Conservation (phyloP, 1,140 invertebrate species). For the Drosophila eugracilis region DNA sequence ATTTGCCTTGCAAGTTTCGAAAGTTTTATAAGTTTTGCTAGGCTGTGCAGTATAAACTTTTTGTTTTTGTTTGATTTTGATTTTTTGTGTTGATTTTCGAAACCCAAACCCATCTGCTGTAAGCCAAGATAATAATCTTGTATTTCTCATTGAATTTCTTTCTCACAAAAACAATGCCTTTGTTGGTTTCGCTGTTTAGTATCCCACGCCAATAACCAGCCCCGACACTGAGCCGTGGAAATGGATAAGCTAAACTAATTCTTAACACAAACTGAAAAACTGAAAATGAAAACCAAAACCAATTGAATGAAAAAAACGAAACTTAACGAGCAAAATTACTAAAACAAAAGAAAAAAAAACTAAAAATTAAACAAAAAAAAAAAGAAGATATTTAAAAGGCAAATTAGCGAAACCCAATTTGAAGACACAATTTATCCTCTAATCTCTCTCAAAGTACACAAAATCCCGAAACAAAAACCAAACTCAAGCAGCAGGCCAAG, state of each 20-base stretch:
- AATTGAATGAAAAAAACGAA: slow-evolving; percentile 32
- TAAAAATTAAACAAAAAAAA: slow-evolving; percentile 31
- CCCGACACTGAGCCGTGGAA: slow-evolving; percentile 94
- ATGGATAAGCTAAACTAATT: slow-evolving; percentile 87
- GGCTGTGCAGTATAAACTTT: slow-evolving; percentile 2
- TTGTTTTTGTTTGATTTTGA: neutral
- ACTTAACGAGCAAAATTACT: slow-evolving; percentile 24
- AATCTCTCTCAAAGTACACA: slow-evolving; percentile 9
- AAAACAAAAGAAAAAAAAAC: slow-evolving; percentile 30
- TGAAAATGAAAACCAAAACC: neutral
- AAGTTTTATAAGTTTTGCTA: neutral
- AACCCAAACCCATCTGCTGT: slow-evolving; percentile 11
- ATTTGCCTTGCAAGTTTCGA: neutral
- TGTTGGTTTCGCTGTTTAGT: slow-evolving; percentile 85
- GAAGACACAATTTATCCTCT: slow-evolving; percentile 27
- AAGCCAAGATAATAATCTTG: slow-evolving; percentile 63
- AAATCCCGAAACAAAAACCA: neutral
- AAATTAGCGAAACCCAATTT: slow-evolving; percentile 12
- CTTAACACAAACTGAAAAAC: slow-evolving; percentile 20
- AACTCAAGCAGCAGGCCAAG: slow-evolving; percentile 22
- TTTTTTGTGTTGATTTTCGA: slow-evolving; percentile 4
- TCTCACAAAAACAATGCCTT: slow-evolving; percentile 39
- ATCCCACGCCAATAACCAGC: slow-evolving; percentile 92
- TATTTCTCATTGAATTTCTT: slow-evolving; percentile 75
- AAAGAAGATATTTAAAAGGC: slow-evolving; percentile 17